Percentiles rank a stretch among this genome's conserved stretches.
These are phyloP conservation scores for Drosophila virilis DNA, from an alignment of 1,140 invertebrate genomes.

Conservation along the genomic window DNA sequence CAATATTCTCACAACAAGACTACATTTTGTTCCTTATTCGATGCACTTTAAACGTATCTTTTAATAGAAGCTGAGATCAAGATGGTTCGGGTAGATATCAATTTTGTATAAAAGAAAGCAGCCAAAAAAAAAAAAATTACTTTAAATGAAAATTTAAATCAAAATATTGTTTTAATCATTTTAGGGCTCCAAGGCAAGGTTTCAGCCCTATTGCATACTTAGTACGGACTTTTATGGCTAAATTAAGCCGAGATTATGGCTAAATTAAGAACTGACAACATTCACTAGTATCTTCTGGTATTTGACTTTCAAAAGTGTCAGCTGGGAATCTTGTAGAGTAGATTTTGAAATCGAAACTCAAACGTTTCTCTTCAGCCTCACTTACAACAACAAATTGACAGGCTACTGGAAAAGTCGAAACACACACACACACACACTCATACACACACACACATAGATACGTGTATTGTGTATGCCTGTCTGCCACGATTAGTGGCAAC, in stretches of 20 bases:
- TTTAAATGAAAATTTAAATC: too few species aligned
- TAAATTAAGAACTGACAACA: not conserved
- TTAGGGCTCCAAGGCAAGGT: too few species aligned
- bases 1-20: too few species aligned
- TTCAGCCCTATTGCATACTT: too few species aligned
- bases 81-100: too few species aligned
- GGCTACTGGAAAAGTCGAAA: conserved; percentile 46
- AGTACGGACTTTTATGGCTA: not conserved
- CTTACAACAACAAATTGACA: conserved; percentile 64
- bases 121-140: too few species aligned
- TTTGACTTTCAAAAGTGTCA: conserved; percentile 7
- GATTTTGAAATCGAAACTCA: conserved; percentile 50
- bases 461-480: conserved; percentile 42
- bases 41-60: too few species aligned
- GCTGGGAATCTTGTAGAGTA: conserved; percentile 1
- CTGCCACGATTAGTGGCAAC: conserved; percentile 66
- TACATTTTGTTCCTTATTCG: too few species aligned
- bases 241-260: too few species aligned
- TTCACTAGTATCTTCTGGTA: conserved; percentile 6
- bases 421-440: conserved; percentile 8
- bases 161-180: too few species aligned
- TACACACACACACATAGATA: conserved; percentile 6
- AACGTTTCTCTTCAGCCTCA: conserved; percentile 1
- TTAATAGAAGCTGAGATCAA: too few species aligned
- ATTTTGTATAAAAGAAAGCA: too few species aligned